Conservation (phyloP, 2,888 invertebrate genomes). For the Ectemnius continuus region DNA sequence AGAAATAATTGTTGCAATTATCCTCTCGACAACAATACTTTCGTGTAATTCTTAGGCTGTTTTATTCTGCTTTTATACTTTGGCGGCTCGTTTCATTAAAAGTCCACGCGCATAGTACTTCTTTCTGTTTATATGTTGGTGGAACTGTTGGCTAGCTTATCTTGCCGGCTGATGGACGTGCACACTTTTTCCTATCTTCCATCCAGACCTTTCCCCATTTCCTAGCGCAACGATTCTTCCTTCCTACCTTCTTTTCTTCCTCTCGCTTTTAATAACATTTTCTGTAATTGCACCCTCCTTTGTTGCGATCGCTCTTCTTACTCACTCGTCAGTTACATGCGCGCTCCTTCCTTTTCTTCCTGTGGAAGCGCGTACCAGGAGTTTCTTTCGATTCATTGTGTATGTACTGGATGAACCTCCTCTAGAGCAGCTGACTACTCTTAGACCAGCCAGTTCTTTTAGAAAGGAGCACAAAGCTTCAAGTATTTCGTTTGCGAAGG, state of each 20-base stretch:
- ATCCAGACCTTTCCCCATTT: not conserved
- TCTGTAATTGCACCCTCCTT: not conserved
- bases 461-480: too few species aligned
- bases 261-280: not conserved
- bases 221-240: not conserved
- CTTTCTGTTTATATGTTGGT: not conserved
- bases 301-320: conserved; percentile 1
- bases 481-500: too few species aligned
- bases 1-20: not conserved
- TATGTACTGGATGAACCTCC: too few species aligned
- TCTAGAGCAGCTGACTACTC: too few species aligned
- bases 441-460: too few species aligned
- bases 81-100: conserved; percentile 16
- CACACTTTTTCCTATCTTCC: not conserved
- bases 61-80: conserved; percentile 2
- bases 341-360: not conserved
- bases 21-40: not conserved
- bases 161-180: not conserved
- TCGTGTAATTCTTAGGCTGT: not conserved
- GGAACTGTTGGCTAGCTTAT: not conserved
- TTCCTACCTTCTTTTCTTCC: not conserved
- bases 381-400: too few species aligned
- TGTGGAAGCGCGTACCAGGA: not conserved
- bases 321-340: conserved; percentile 1
- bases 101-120: not conserved